A percentile compares a stretch with the other conserved stretches of the same genome.
These are phyloP conservation scores for Acronicta psi DNA, from an alignment of 2,888 invertebrate genomes.

Conservation along the genomic window DNA sequence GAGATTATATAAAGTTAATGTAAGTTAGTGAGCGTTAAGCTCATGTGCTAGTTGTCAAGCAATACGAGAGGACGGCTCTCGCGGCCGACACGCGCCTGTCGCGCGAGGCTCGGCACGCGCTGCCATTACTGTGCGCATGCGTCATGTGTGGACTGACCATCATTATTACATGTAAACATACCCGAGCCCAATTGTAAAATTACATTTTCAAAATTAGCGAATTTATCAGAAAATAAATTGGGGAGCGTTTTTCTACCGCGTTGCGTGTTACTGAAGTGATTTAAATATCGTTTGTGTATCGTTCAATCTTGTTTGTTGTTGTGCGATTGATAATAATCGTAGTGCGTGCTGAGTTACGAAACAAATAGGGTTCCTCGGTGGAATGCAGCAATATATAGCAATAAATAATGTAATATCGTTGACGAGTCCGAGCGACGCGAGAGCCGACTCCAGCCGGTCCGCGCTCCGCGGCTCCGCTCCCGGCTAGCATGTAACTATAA, in stretches of 20 bases:
- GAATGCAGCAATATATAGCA: slow-evolving; percentile 35
- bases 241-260: background rate
- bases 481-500: slow-evolving; percentile 61
- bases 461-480: too few species aligned
- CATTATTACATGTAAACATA: too few species aligned
- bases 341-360: slow-evolving; percentile 6
- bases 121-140: background rate
- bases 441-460: slow-evolving; percentile 8
- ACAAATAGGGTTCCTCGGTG: slow-evolving; percentile 19
- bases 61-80: slow-evolving; percentile 48
- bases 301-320: background rate
- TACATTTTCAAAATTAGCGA: too few species aligned
- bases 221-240: too few species aligned
- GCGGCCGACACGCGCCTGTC: slow-evolving; percentile 5
- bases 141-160: too few species aligned
- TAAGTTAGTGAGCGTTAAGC: slow-evolving; percentile 64
- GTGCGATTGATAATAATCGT: background rate
- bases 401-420: slow-evolving; percentile 30
- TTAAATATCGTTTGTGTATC: background rate
- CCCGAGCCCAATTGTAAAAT: too few species aligned
- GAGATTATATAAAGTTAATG: slow-evolving; percentile 59
- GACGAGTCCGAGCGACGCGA: slow-evolving; percentile 1
- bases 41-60: slow-evolving; percentile 59
- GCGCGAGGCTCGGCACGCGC: background rate
- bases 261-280: background rate